Conservation (phyloP, 2,797 vertebrate species). For the Thamnophis elegans region DNA sequence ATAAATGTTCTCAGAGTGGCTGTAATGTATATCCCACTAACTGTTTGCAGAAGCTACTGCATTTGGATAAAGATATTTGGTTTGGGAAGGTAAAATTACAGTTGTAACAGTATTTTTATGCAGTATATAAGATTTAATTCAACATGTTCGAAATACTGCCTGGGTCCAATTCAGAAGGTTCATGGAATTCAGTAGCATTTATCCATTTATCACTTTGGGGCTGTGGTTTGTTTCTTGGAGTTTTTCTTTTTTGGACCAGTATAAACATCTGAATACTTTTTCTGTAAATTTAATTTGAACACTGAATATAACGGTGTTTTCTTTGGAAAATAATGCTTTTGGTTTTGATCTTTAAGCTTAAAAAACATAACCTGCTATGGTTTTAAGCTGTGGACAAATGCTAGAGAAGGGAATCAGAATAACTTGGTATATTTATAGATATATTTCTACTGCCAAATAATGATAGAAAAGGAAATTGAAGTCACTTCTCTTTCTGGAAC, state of each 20-base stretch:
- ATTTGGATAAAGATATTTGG: neutral
- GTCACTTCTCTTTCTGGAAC: constrained; percentile 16
- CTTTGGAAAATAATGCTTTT: neutral
- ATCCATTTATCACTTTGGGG: neutral
- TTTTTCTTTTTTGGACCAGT: neutral
- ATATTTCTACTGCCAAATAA: constrained; percentile 12
- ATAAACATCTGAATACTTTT: neutral
- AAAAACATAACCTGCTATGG: neutral
- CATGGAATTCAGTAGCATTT: neutral
- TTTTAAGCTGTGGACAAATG: neutral
- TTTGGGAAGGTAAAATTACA: neutral
- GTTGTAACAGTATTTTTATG: neutral
- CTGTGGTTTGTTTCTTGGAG: neutral
- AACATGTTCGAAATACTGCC: neutral
- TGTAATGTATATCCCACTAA: neutral
- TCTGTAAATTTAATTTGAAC: neutral
- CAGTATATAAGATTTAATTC: neutral
- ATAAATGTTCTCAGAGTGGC: neutral
- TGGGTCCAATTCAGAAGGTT: neutral
- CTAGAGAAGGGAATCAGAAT: rapidly evolving
- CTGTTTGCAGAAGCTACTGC: neutral
- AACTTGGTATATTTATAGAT: constrained; percentile 4
- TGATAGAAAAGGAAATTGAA: neutral
- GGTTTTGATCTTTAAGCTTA: neutral
- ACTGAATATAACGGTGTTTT: neutral